Evolutionary conservation across 2,888 invertebrate species (phyloP).

Genomic region (Euspilapteryx auroguttella): DNA sequence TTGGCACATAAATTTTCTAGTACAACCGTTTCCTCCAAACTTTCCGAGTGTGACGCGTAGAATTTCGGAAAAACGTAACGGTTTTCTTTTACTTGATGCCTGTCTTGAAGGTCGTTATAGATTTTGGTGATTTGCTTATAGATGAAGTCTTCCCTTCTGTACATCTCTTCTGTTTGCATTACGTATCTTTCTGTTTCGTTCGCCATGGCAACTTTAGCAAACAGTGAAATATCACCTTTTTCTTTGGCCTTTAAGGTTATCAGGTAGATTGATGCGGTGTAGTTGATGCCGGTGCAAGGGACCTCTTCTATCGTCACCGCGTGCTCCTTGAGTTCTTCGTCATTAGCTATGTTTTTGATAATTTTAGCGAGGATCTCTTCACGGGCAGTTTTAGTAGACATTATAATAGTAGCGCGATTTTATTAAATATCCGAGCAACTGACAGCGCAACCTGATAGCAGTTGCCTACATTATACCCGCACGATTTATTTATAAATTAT

Average conservation of each 20-base stretch:
- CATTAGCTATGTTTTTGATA: conserved; percentile 3
- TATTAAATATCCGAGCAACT: neutral
- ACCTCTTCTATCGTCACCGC: conserved; percentile 1
- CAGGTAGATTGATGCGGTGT: conserved; percentile 4
- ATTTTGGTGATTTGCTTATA: conserved; percentile 3
- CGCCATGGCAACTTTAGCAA: conserved; percentile 6
- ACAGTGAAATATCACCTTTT: conserved; percentile 2
- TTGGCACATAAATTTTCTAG: conserved; percentile 5
- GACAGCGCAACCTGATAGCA: neutral
- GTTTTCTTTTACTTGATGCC: conserved; percentile 3
- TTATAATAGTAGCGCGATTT: neutral
- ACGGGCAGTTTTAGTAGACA: conserved; percentile 1
- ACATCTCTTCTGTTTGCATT: conserved; percentile 4
- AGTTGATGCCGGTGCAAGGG: conserved; percentile 5
- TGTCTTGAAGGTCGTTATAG: conserved; percentile 4
- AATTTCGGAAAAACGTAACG: conserved; percentile 4
- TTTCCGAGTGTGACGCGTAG: conserved; percentile 2
- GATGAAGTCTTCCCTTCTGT: conserved; percentile 4
- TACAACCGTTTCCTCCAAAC: conserved; percentile 4
- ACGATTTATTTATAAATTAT: too few species aligned
- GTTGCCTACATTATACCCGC: too few species aligned
- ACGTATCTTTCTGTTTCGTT: neutral
- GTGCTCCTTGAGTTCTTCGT: conserved; percentile 3
- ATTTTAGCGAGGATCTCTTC: conserved; percentile 1
- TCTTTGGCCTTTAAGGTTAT: conserved; percentile 1